phyloP scores from a whole-genome alignment of 37 sponge, comb jelly and placozoan species.

The Cliona cf. orientalis region DNA sequence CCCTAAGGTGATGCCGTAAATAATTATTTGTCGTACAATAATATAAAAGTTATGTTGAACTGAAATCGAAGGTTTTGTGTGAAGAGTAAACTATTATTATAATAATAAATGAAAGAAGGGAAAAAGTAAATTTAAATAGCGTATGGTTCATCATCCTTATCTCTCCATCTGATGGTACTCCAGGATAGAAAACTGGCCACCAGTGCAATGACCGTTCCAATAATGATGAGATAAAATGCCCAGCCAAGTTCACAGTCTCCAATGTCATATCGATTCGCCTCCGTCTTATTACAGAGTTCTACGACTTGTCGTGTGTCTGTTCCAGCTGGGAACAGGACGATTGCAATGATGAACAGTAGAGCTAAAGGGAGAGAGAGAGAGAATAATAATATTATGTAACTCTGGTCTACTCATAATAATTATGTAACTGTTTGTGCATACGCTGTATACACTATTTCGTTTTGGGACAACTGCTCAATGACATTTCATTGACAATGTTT shows the following conservation, averaged over 20 bases:
- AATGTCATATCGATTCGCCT: slow-evolving; percentile 29
- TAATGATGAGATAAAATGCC: slow-evolving; percentile 69
- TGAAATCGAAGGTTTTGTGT: not conserved
- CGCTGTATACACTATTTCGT: no score
- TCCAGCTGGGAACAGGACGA: slow-evolving; percentile 77
- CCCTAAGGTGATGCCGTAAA: no score
- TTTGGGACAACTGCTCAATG: no score
- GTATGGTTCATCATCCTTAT: slow-evolving; percentile 28
- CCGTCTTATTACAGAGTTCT: slow-evolving; percentile 36
- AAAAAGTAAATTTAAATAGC: not conserved
- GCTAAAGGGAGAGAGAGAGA: slow-evolving; percentile 24
- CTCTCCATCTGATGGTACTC: slow-evolving; percentile 53
- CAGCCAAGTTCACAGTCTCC: slow-evolving; percentile 68
- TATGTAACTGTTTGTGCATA: no score
- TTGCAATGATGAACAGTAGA: slow-evolving; percentile 33
- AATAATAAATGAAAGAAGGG: not conserved
- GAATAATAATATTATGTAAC: not conserved
- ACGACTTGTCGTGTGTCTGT: slow-evolving; percentile 27
- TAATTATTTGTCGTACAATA: no score
- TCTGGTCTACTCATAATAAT: no score
- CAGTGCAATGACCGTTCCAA: slow-evolving; percentile 44
- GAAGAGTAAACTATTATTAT: not conserved
- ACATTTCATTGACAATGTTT: no score
- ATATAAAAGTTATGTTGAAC: no score
- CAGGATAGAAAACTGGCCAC: slow-evolving; percentile 66